phyloP scores from a whole-genome alignment of 2,113 vertebrate species.

The Amphilophus citrinellus region DNA sequence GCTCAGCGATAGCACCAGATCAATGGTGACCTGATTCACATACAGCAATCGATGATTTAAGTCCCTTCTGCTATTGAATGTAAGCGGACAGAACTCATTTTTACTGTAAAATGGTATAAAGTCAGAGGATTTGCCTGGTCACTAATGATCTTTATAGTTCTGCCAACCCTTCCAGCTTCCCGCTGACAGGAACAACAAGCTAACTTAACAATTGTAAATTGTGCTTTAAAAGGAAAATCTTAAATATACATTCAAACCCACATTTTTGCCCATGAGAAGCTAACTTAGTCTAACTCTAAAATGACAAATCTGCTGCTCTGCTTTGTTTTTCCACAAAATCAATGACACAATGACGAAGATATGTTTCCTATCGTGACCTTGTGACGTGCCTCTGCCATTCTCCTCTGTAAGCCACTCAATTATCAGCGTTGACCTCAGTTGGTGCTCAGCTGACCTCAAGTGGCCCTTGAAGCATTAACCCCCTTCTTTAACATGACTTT shows the following conservation, averaged over 20 bases:
- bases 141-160: neutral
- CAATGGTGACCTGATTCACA: neutral
- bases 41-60: neutral
- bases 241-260: neutral
- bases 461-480: slow-evolving; percentile 42
- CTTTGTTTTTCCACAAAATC: slow-evolving; percentile 13
- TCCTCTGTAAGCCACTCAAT: neutral
- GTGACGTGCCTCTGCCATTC: neutral
- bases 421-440: neutral
- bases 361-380: slow-evolving; percentile 5
- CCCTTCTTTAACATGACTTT: neutral
- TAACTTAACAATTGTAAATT: neutral
- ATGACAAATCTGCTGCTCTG: slow-evolving; percentile 8
- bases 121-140: neutral
- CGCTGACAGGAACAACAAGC: neutral
- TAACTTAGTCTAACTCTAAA: neutral
- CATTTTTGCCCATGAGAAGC: too few species aligned
- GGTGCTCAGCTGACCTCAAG: slow-evolving; percentile 26
- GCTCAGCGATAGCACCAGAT: neutral
- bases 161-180: neutral
- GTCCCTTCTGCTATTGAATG: neutral
- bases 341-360: neutral
- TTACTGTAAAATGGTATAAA: too few species aligned
- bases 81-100: neutral
- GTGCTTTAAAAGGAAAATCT: neutral